Percentiles rank a stretch among this genome's conserved stretches.
Evolutionary conservation across 2,797 vertebrate species (phyloP).

Genomic region (Tinamus major): DNA sequence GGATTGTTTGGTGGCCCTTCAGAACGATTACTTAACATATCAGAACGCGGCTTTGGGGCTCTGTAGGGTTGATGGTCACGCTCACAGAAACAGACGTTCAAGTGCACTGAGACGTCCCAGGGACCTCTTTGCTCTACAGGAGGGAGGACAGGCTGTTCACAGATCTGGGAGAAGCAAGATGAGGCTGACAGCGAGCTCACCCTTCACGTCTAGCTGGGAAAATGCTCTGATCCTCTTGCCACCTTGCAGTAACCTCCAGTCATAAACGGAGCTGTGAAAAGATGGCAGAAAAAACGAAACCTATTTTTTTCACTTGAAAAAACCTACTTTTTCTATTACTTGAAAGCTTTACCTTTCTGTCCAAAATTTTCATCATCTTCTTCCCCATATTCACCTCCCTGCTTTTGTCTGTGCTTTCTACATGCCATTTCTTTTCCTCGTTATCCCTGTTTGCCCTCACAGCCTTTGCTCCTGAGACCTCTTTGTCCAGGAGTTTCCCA

Average conservation of each 20-base stretch:
- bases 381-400: neutral
- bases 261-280: neutral
- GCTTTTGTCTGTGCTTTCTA: neutral
- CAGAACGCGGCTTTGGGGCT: neutral
- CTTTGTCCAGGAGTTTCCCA: neutral
- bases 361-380: neutral
- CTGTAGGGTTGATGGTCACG: neutral
- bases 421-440: neutral
- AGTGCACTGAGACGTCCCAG: neutral
- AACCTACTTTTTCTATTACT: neutral
- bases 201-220: neutral
- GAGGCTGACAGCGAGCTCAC: neutral
- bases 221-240: too few species aligned
- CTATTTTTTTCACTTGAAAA: neutral
- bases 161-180: neutral
- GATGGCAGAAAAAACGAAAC: neutral
- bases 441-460: neutral
- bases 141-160: conserved; percentile 35
- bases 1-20: neutral
- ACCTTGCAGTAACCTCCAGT: neutral
- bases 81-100: neutral
- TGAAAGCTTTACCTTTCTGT: neutral
- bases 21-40: neutral
- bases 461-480: neutral
- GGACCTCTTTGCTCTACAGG: conserved; percentile 54